Base-by-base conservation (phyloP, 2,797 vertebrate genomes). In the Enteromius viviparus region DNA sequence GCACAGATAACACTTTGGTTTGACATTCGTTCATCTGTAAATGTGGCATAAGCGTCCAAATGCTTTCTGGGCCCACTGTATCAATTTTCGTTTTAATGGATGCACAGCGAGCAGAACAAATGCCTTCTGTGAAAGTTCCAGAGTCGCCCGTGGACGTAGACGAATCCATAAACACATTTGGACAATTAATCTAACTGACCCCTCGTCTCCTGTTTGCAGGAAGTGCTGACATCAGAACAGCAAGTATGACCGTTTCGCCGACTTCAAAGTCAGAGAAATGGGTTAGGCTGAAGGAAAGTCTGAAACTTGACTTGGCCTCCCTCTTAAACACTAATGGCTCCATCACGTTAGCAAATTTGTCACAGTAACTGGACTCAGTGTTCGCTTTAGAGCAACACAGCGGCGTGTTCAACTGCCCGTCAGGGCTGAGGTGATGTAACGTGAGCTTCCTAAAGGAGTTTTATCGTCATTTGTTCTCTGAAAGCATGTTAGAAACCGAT, bases 311-410 rank as follows among this genome's bases (percentile, higher is more conserved):
- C 23, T 80, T 80, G 68, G 65, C 81, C 53, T 17, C 51, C 26
- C 6, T 74, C 45, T 81, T 58, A 40, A 78, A 78, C n/a, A 3
- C 34, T 85, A 87, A 85, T 82, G 78, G 84, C 78, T 87, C 78
- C 70, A 76, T 87, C 81, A 84, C 70, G 74, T 83, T 85, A 75
- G 84, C 78, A 72, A 85, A 85, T 87, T 87, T 79, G 84, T 87
- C 86, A 85, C 78, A 32, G 84, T 84, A 82, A 87, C 78, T 26
- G 64, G 64, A 85, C 69, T 76, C 84, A 49, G 60, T 70, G 34
- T 85, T 83, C 60, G 66, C 21, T 62, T 74, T 37, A n/a, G 23
- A 77, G 53, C 77, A 69, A 42, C 78, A 71, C 42, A 1, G 11
- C 62, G 29, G 51, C 29, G 37, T 29, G 58, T 37, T 68, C 2